These are phyloP conservation scores for Drosophila pseudotakahashii DNA, from an alignment of 2,888 invertebrate species.

Conservation along the genomic window DNA sequence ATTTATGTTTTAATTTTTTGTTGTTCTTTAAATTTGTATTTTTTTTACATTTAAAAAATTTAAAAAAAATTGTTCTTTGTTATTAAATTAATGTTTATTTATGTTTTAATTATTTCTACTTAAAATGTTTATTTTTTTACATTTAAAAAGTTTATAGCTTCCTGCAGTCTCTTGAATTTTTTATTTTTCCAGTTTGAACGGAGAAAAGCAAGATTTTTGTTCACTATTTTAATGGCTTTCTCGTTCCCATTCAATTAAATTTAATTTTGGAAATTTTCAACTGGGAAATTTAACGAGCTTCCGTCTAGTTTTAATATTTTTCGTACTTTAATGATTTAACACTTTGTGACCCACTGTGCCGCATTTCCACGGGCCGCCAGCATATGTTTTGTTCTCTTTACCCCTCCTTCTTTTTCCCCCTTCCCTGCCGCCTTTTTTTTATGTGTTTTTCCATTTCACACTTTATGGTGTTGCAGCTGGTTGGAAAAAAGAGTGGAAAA, in stretches of 20 bases:
- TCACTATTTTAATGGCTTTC: neutral
- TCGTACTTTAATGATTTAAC: constrained; percentile 6
- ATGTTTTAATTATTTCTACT: neutral
- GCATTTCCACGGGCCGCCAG: constrained; percentile 18
- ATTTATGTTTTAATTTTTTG: neutral
- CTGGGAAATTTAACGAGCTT: neutral
- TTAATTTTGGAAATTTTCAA: neutral
- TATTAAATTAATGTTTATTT: no score
- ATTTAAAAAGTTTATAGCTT: neutral
- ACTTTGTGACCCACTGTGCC: constrained; percentile 32
- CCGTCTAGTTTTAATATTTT: constrained; percentile 5
- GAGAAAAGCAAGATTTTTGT: neutral
- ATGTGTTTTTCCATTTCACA: constrained; percentile 73
- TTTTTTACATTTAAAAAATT: no score
- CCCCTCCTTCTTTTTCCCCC: neutral
- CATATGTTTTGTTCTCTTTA: constrained; percentile 44
- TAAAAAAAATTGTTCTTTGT: no score
- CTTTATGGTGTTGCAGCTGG: constrained; percentile 67
- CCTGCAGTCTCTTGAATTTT: neutral
- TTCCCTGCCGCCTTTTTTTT: constrained; percentile 38
- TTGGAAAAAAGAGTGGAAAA: constrained; percentile 12
- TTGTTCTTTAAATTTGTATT: no score
- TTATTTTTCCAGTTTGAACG: neutral
- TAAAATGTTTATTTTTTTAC: neutral
- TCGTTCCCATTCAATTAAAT: constrained; percentile 3